These are phyloP conservation scores for Napeogenes sylphis DNA, from an alignment of 2,888 invertebrate species.

Conservation along the genomic window DNA sequence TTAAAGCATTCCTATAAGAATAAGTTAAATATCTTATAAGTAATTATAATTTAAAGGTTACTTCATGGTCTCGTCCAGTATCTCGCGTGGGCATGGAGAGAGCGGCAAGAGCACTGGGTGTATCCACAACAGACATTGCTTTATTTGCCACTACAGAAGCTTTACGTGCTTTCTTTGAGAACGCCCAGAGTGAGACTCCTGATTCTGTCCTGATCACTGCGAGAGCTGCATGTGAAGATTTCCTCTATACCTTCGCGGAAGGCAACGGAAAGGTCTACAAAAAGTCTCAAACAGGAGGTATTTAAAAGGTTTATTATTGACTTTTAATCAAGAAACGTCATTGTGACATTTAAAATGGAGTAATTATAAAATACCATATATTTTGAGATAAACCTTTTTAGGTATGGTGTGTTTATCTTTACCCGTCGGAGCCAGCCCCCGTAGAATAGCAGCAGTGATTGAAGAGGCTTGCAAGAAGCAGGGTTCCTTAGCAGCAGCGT, in stretches of 20 bases:
- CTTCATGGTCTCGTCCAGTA: constrained; percentile 84
- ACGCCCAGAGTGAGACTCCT: constrained; percentile 72
- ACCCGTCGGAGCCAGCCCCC: constrained; percentile 72
- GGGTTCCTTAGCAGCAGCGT: constrained; percentile 72
- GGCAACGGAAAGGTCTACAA: constrained; percentile 69
- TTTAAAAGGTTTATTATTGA: not conserved
- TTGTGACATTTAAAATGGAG: not conserved
- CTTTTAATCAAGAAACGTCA: not conserved
- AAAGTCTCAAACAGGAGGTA: constrained; percentile 75
- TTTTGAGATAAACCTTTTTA: constrained; percentile 38
- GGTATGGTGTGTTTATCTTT: constrained; percentile 83
- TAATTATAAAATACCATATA: not conserved
- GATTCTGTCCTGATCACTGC: constrained; percentile 80
- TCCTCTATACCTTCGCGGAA: constrained; percentile 72
- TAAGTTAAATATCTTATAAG: too few species aligned
- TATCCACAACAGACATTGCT: constrained; percentile 80
- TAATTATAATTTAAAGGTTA: constrained; percentile 56
- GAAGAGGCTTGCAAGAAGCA: constrained; percentile 61
- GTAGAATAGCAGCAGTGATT: constrained; percentile 57
- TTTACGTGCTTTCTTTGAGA: constrained; percentile 80
- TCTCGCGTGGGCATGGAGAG: constrained; percentile 75
- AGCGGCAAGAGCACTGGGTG: constrained; percentile 78
- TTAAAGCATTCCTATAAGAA: too few species aligned
- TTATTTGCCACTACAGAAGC: constrained; percentile 80
- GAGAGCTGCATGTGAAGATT: constrained; percentile 77